Percentiles rank a stretch among this genome's conserved stretches.
These are phyloP conservation scores for Ifrita kowaldi DNA, from an alignment of 2,113 vertebrate species.

Conservation along the genomic window DNA sequence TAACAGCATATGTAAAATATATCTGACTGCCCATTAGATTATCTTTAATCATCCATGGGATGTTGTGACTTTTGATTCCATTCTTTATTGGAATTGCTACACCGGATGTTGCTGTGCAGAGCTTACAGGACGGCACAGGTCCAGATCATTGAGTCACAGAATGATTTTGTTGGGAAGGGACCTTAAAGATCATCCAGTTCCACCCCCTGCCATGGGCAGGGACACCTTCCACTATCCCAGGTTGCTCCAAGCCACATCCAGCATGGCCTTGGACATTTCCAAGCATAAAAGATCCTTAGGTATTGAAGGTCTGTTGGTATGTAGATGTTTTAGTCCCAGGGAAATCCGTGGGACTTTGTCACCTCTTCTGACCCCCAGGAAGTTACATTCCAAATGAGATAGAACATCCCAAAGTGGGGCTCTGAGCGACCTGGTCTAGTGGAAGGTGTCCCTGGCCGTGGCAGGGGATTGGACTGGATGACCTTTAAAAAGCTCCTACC, in stretches of 20 bases:
- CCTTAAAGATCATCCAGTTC: not conserved
- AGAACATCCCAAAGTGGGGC: not conserved
- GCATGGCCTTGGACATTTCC: not conserved
- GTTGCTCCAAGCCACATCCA: not conserved
- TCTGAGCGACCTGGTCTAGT: not conserved
- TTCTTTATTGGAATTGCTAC: not conserved
- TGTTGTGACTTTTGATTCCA: not conserved
- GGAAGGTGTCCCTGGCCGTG: not conserved
- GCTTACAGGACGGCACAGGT: not conserved
- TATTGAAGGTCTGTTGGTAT: not conserved
- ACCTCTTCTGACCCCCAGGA: not conserved
- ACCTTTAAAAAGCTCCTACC: not conserved
- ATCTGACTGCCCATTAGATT: constrained; percentile 1
- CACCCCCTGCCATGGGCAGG: not conserved
- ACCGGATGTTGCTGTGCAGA: not conserved
- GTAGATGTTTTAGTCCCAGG: not conserved
- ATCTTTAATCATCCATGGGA: not conserved
- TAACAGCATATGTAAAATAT: not conserved
- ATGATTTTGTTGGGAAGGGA: not conserved
- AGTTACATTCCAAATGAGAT: not conserved
- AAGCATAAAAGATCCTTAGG: not conserved
- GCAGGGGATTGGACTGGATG: not conserved
- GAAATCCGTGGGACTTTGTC: not conserved
- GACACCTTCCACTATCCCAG: not conserved
- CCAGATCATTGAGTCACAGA: not conserved